phyloP scores from a whole-genome alignment of 2,797 vertebrate genomes.

The Xenops minutus region DNA sequence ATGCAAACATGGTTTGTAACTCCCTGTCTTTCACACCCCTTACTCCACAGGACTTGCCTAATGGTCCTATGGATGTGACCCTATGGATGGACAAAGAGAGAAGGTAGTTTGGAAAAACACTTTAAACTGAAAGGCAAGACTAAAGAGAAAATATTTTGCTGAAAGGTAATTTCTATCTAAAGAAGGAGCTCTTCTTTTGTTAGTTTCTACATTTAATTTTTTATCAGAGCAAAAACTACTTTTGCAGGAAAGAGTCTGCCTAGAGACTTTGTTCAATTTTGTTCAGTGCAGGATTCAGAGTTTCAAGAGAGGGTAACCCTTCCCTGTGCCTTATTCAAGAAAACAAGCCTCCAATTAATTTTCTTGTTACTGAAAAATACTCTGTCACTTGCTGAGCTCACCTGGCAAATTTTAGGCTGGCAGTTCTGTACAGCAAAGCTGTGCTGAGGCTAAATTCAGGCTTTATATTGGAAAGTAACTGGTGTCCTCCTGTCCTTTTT shows the following conservation, averaged over 20 bases:
- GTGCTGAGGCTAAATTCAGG: not conserved
- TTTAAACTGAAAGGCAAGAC: not conserved
- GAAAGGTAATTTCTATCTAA: not conserved
- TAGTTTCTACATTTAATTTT: not conserved
- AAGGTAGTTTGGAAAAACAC: not conserved
- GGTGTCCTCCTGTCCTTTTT: not conserved
- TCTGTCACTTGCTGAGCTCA: not conserved
- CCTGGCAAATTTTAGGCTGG: not conserved
- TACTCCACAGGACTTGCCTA: not conserved
- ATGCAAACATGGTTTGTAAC: not conserved
- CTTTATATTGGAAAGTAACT: not conserved
- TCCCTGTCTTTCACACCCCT: accelerated
- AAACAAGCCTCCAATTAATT: not conserved
- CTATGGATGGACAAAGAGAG: not conserved
- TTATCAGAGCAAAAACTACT: not conserved
- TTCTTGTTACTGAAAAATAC: not conserved
- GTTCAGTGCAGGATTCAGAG: not conserved
- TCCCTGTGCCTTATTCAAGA: not conserved
- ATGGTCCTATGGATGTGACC: not conserved
- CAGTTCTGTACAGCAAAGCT: accelerated
- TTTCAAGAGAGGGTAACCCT: not conserved
- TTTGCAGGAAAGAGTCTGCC: not conserved
- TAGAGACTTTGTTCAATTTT: no score
- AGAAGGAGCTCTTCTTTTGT: not conserved
- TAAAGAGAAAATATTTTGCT: not conserved